A percentile compares a stretch with the other conserved stretches of the same genome.
Conservation (phyloP, 2,888 invertebrate species). For the Melanchra persicariae region DNA sequence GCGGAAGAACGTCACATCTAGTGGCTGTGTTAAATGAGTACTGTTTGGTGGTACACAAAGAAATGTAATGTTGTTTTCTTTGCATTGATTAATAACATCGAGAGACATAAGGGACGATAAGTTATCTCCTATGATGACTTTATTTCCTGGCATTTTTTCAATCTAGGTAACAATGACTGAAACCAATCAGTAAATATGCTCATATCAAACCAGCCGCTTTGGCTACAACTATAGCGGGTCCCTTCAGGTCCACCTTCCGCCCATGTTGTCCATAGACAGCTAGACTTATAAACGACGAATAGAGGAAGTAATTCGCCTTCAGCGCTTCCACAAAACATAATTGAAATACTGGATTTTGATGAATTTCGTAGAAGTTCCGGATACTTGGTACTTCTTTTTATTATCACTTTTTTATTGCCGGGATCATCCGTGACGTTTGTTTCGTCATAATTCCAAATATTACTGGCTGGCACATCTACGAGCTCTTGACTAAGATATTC, state of each 20-base stretch:
- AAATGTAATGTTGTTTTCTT: constrained; percentile 9
- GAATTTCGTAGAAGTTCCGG: constrained; percentile 16
- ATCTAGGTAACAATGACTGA: constrained; percentile 10
- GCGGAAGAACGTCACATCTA: constrained; percentile 16
- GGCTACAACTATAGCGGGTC: constrained; percentile 3
- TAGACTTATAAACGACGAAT: constrained; percentile 1
- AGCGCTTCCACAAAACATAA: constrained; percentile 27
- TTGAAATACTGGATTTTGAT: constrained; percentile 12
- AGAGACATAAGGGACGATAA: constrained; percentile 3
- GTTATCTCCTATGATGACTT: constrained; percentile 8
- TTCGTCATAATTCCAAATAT: constrained; percentile 14
- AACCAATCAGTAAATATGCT: constrained; percentile 16
- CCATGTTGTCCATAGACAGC: constrained; percentile 17
- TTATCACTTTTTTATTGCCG: constrained; percentile 19
- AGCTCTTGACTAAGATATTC: constrained; percentile 4
- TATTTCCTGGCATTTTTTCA: constrained; percentile 4
- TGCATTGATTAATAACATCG: constrained; percentile 6
- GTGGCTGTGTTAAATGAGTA: constrained; percentile 13
- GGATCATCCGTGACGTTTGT: constrained; percentile 26
- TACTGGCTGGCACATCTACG: not conserved
- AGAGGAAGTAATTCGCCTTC: constrained; percentile 10
- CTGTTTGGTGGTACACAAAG: constrained; percentile 6
- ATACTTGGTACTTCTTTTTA: constrained; percentile 13
- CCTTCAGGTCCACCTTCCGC: constrained; percentile 6
- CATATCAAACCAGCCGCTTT: constrained; percentile 19